Evolutionary conservation across 1,140 invertebrate genomes (phyloP), one percentile per base, ranked within the genome.

Genomic region (Sminthurinus signatus): DNA sequence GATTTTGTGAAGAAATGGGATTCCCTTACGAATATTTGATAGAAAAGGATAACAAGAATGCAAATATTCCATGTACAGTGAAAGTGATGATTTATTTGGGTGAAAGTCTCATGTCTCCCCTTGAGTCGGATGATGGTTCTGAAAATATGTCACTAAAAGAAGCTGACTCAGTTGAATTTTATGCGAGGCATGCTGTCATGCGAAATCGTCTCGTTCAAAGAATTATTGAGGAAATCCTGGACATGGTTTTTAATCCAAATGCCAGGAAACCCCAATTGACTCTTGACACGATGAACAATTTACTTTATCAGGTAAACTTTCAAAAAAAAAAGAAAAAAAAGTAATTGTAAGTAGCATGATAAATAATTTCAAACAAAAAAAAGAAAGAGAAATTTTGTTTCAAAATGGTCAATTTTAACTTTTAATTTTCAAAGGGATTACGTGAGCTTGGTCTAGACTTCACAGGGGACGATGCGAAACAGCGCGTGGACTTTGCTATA

Each of bases 101-200:
- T 25, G 32, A 25, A 3, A n/a, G 12, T 1, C 21, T 23, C 10
- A 28, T 25, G 1, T 28, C 28, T 1, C 36, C 27, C 1, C 56
- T 54, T 23, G 63, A 55, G 5, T 43, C 32, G 27, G 60, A 50
- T 27, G 57, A 61, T 19, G 48, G 42, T 1, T 39, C 42, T 0
- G 62, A 57, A 8, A 59, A 62, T 12, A 27, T 44, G 14, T 70
- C 65, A 10, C 31, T 71, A 2, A 0, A n/a, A 10, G 58, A 65
- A 21, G 69, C 65, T 10, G 60, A 65, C 2, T 48, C 69, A 1
- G 69, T 71, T 5, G 69, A 71, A 62, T 68, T 64, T 36, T 28
- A 61, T 29, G 63, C 64, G 10, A 27, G 69, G 21, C 55, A 60
- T 31, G 46, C 55, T 0, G 5, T 65, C 1, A 27, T 63, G 2